Conservation (phyloP, 30 jellyfish, hydroid and myxozoan species). For the Aurelia sp. region DNA sequence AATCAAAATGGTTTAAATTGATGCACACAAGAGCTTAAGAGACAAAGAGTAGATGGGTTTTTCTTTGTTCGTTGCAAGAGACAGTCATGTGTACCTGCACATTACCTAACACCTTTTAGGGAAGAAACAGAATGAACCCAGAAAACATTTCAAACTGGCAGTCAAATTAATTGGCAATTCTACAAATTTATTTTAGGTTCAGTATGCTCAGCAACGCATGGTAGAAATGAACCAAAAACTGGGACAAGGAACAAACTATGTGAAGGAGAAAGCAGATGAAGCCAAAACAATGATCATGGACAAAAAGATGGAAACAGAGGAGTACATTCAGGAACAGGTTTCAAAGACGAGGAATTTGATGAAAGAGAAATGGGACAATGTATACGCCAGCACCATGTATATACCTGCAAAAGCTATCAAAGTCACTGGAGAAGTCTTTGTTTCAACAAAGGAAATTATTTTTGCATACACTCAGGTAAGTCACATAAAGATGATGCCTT, state of each 20-base stretch:
- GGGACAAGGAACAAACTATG: slow-evolving; percentile 93
- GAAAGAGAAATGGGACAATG: slow-evolving; percentile 81
- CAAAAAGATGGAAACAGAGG: slow-evolving; percentile 56
- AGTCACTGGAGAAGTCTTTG: slow-evolving; percentile 93
- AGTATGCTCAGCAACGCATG: slow-evolving; percentile 89
- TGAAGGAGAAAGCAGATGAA: slow-evolving; percentile 76
- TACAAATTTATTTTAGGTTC: slow-evolving; percentile 64
- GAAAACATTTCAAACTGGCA: too few relatives aligned
- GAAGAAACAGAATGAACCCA: too few relatives aligned
- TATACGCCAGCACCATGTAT: slow-evolving; percentile 93
- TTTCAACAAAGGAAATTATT: slow-evolving; percentile 91
- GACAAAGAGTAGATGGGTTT: too few relatives aligned
- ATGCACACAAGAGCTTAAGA: too few relatives aligned
- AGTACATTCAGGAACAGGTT: slow-evolving; percentile 55
- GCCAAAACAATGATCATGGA: slow-evolving; percentile 54
- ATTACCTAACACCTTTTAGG: too few relatives aligned
- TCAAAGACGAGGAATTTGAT: slow-evolving; percentile 57
- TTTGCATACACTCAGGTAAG: slow-evolving; percentile 95
- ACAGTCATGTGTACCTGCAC: too few relatives aligned
- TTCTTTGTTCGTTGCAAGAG: too few relatives aligned
- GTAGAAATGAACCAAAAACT: slow-evolving; percentile 88
- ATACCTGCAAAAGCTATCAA: slow-evolving; percentile 89
- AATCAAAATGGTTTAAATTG: too few relatives aligned
- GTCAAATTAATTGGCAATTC: too few relatives aligned
- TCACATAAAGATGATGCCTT: not conserved